Evolutionary conservation across 2,113 vertebrate species (phyloP).

Genomic region (Euleptes europaea): DNA sequence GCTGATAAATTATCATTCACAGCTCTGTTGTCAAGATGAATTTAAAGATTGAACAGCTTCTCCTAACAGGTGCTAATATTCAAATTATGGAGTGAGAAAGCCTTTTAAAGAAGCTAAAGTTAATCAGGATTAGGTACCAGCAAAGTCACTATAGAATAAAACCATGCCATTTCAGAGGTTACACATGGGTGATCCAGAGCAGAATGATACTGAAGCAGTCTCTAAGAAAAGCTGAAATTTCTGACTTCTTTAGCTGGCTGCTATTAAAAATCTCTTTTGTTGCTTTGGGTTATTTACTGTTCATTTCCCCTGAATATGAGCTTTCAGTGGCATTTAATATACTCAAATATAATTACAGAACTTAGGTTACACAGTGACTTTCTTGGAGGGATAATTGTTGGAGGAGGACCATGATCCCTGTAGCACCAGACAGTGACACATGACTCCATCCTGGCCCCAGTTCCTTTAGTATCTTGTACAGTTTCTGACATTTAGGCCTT

Average conservation of each 20-base stretch:
- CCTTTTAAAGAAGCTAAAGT: background rate
- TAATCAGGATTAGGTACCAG: background rate
- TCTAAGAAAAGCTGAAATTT: conserved; percentile 55
- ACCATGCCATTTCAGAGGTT: conserved; percentile 8
- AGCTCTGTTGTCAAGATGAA: background rate
- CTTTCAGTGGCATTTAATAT: conserved; percentile 60
- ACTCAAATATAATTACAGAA: conserved; percentile 65
- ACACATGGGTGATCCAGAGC: conserved; percentile 36
- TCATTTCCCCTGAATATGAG: conserved; percentile 63
- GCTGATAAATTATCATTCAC: conserved; percentile 9
- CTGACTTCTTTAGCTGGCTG: conserved; percentile 66
- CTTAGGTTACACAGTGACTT: conserved; percentile 57
- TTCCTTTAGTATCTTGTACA: conserved; percentile 48
- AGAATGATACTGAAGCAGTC: conserved; percentile 49
- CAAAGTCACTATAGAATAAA: background rate
- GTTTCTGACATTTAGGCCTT: conserved; percentile 9
- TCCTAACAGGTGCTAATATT: background rate
- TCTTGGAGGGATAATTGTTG: conserved; percentile 58
- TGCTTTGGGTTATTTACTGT: conserved; percentile 71
- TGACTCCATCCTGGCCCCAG: conserved; percentile 52
- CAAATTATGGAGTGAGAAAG: background rate
- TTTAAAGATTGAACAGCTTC: conserved; percentile 16
- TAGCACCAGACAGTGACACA: conserved; percentile 51
- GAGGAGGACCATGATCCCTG: conserved; percentile 50
- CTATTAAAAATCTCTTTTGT: conserved; percentile 59